Conservation (phyloP, 2,888 invertebrate species). For the Caenorhabditis macrosperma region DNA sequence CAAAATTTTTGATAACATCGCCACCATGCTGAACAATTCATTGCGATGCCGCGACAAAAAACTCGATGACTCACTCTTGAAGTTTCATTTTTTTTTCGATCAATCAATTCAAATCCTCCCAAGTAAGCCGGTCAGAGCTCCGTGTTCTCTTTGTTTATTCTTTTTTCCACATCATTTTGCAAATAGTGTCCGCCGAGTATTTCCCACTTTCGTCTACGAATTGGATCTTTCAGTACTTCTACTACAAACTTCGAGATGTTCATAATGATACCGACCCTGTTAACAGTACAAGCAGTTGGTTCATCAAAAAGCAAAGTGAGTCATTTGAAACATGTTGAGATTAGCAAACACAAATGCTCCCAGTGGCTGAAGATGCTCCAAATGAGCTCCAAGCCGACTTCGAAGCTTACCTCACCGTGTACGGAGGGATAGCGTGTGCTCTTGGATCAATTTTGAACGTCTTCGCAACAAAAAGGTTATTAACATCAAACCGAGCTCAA, state of each 20-base stretch:
- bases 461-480: slow-evolving; percentile 59
- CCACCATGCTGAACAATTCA: slow-evolving; percentile 4
- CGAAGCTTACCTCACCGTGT: slow-evolving; percentile 67
- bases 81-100: neutral
- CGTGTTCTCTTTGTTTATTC: slow-evolving; percentile 9
- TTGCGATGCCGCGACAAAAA: too few species aligned
- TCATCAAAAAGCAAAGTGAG: slow-evolving; percentile 43
- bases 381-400: slow-evolving; percentile 51
- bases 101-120: neutral
- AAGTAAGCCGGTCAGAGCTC: neutral
- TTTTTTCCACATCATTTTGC: slow-evolving; percentile 7
- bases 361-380: slow-evolving; percentile 36
- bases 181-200: neutral
- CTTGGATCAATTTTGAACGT: slow-evolving; percentile 66
- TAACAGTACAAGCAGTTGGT: slow-evolving; percentile 36
- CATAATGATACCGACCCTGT: slow-evolving; percentile 44
- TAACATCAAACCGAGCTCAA: too few species aligned
- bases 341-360: neutral
- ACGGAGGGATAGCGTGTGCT: slow-evolving; percentile 65
- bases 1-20: slow-evolving; percentile 33
- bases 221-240: slow-evolving; percentile 66
- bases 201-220: neutral
- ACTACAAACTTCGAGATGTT: slow-evolving; percentile 69
- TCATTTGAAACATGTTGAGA: neutral
- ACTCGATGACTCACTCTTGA: slow-evolving; percentile 19